A percentile compares a stretch with the other conserved stretches of the same genome.
Evolutionary conservation across 2,113 vertebrate species (phyloP).

Genomic region (Vulpes ferrilata): DNA sequence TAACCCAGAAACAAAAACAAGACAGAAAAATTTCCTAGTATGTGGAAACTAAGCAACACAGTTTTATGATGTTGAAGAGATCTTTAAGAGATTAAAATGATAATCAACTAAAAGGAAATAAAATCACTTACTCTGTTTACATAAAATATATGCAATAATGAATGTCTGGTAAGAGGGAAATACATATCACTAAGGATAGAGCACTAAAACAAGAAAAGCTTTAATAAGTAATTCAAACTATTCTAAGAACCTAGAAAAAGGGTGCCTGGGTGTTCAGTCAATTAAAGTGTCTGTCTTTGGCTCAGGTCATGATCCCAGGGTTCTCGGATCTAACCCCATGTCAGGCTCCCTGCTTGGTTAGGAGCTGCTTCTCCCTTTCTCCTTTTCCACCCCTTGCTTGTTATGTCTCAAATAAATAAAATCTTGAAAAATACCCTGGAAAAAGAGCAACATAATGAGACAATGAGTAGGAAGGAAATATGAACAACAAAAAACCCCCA

Average conservation of each 20-base stretch:
- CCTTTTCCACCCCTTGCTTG: too few species aligned
- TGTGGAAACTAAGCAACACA: neutral
- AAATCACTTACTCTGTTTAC: neutral
- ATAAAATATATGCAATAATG: neutral
- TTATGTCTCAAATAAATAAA: too few species aligned
- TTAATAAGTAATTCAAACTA: neutral
- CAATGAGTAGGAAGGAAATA: neutral
- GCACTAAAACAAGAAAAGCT: neutral
- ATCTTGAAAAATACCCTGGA: too few species aligned
- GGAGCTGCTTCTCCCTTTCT: too few species aligned
- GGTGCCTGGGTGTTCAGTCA: too few species aligned
- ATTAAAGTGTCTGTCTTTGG: too few species aligned
- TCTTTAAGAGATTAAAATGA: neutral
- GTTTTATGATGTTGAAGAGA: neutral
- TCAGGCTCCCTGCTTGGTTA: too few species aligned
- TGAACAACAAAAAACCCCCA: too few species aligned
- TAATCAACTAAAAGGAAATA: neutral
- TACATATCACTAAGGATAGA: neutral
- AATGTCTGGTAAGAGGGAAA: neutral
- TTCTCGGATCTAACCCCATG: too few species aligned
- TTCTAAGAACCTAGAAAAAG: neutral
- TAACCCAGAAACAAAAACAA: neutral
- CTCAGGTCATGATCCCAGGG: too few species aligned
- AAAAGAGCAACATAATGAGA: neutral
- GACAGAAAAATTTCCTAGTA: neutral